Percentiles rank a stretch among this genome's conserved stretches.
phyloP scores from a whole-genome alignment of 2,113 vertebrate genomes.

The Speoplatyrhinus poulsoni region DNA sequence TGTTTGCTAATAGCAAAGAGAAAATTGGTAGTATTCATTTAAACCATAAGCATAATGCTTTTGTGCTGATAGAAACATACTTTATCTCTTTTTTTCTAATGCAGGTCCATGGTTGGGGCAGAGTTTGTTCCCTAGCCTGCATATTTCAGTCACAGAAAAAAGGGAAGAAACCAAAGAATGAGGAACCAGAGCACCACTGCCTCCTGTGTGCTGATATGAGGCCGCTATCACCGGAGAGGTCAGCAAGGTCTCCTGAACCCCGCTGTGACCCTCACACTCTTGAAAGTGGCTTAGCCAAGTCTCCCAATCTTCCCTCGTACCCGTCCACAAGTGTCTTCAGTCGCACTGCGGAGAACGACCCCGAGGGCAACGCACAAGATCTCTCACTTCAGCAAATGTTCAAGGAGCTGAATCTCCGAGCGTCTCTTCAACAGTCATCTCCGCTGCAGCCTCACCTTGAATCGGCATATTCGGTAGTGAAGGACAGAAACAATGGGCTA shows the following conservation, averaged over 20 bases:
- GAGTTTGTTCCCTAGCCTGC: constrained; percentile 66
- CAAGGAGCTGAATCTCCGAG: constrained; percentile 1
- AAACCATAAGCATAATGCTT: background rate
- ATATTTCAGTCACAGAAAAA: constrained; percentile 70
- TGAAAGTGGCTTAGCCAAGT: constrained; percentile 16
- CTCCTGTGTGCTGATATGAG: constrained; percentile 59
- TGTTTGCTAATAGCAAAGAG: too few relatives aligned
- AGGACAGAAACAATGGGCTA: constrained; percentile 24
- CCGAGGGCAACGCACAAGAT: constrained; percentile 5
- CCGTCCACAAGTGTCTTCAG: constrained; percentile 12
- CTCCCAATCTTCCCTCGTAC: background rate
- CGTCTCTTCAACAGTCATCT: constrained; percentile 1
- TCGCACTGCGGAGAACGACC: constrained; percentile 17
- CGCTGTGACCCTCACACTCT: constrained; percentile 10
- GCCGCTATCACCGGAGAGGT: constrained; percentile 15
- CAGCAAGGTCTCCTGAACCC: constrained; percentile 23
- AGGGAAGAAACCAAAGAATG: constrained; percentile 57
- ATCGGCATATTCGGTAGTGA: constrained; percentile 20
- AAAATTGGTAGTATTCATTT: too few relatives aligned
- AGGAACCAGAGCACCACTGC: constrained; percentile 43
- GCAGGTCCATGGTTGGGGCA: constrained; percentile 82
- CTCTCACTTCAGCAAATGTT: constrained; percentile 3
- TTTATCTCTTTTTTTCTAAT: constrained; percentile 14
- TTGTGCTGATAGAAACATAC: background rate
- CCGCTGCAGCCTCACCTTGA: constrained; percentile 3